These are phyloP conservation scores for Limonius californicus DNA, from an alignment of 1,140 invertebrate genomes.

Conservation along the genomic window DNA sequence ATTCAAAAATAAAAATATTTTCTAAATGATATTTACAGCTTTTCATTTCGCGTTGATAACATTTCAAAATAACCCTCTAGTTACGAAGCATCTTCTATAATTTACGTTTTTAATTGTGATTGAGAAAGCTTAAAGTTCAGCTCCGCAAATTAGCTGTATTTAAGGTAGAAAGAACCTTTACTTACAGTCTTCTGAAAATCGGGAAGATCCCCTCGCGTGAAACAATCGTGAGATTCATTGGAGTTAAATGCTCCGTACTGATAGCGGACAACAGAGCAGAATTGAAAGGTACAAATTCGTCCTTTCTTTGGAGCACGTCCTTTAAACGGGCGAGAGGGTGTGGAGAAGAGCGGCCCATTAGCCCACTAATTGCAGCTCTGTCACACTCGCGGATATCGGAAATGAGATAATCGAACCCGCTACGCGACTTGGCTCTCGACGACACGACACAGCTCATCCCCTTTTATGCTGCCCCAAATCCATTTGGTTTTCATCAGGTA, in stretches of 20 bases:
- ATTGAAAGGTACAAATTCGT: constrained; percentile 29
- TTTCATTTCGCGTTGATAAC: too few species aligned
- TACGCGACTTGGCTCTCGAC: constrained; percentile 30
- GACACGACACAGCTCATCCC: constrained; percentile 3
- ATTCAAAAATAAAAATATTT: too few species aligned
- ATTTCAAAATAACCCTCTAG: too few species aligned
- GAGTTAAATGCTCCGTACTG: constrained; percentile 16
- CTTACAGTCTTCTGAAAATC: too few species aligned
- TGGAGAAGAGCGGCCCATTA: constrained; percentile 33
- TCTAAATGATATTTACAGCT: too few species aligned
- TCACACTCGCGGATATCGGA: constrained; percentile 38
- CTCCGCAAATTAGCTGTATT: too few species aligned
- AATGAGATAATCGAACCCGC: constrained; percentile 39
- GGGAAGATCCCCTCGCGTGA: background rate
- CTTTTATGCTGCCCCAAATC: background rate
- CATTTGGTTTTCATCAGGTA: background rate
- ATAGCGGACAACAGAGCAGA: constrained; percentile 17
- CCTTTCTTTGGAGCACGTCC: constrained; percentile 27
- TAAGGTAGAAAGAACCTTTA: too few species aligned
- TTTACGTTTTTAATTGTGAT: too few species aligned
- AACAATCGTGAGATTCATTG: constrained; percentile 9
- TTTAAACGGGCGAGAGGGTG: constrained; percentile 23
- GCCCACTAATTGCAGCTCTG: constrained; percentile 37
- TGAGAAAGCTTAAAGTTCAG: too few species aligned
- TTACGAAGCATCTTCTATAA: too few species aligned